Conservation (phyloP, 1,140 invertebrate species). For the Eufriesea mexicana region DNA sequence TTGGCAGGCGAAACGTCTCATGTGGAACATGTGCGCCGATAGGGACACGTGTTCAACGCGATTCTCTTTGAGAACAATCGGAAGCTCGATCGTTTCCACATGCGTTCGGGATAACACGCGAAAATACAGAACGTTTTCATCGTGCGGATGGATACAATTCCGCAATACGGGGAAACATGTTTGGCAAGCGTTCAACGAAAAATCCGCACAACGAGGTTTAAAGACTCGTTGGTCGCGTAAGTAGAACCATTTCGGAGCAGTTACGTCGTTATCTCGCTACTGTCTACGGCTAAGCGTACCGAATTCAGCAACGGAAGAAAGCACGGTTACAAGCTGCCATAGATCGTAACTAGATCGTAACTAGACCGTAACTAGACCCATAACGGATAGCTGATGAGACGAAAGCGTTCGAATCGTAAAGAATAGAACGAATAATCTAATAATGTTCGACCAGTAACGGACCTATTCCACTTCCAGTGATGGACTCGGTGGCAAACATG, state of each 20-base stretch:
- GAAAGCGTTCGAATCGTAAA: too few species aligned
- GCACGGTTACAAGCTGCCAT: background rate
- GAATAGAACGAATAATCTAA: background rate
- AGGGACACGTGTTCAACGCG: conserved; percentile 32
- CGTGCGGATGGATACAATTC: background rate
- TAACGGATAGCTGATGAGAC: background rate
- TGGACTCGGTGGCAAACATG: background rate
- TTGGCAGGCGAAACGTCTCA: conserved; percentile 39
- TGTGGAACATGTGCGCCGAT: conserved; percentile 33
- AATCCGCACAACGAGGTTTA: background rate
- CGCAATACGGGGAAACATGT: background rate
- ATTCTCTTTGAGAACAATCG: background rate
- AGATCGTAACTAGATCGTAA: too few species aligned
- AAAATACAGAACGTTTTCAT: background rate
- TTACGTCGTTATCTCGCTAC: background rate
- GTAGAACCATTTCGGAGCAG: too few species aligned
- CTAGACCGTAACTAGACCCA: too few species aligned
- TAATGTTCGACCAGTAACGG: background rate
- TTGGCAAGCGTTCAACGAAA: conserved; percentile 6
- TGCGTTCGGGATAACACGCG: background rate
- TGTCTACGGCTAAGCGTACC: background rate
- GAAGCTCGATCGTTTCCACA: background rate
- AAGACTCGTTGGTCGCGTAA: background rate
- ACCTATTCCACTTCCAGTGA: background rate
- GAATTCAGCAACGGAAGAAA: background rate